phyloP scores from a whole-genome alignment of 2,888 invertebrate species.

The Clivina fossor region DNA sequence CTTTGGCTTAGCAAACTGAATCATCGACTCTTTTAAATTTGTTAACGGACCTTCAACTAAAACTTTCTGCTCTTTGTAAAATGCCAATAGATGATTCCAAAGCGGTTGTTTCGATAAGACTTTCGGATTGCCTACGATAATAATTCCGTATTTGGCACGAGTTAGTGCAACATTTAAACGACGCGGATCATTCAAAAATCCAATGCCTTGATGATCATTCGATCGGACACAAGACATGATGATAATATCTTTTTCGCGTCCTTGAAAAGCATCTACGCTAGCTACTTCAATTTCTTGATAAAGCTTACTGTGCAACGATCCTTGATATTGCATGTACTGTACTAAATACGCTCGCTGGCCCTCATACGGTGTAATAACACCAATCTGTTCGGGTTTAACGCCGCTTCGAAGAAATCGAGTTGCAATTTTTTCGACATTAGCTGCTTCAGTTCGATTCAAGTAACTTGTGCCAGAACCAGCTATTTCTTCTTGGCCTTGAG shows the following conservation, averaged over 20 bases:
- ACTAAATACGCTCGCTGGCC: conserved; percentile 97
- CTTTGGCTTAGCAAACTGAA: conserved; percentile 96
- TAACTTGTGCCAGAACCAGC: conserved; percentile 98
- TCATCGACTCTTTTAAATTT: conserved; percentile 93
- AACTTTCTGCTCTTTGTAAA: conserved; percentile 96
- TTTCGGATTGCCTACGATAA: conserved; percentile 98
- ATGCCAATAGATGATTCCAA: conserved; percentile 96
- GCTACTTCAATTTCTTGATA: conserved; percentile 99
- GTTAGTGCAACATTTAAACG: conserved; percentile 97
- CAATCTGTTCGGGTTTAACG: conserved; percentile 96
- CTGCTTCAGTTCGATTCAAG: conserved; percentile 96
- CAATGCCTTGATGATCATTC: conserved; percentile 98
- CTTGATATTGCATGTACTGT: conserved; percentile 99
- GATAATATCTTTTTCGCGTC: conserved; percentile 98
- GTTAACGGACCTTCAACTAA: conserved; percentile 97
- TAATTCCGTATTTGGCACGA: conserved; percentile 94
- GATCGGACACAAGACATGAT: conserved; percentile 99
- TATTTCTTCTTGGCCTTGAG: conserved; percentile 98
- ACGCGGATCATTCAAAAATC: conserved; percentile 96
- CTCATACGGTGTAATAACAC: conserved; percentile 98
- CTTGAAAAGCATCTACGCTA: conserved; percentile 99
- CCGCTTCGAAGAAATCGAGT: conserved; percentile 93
- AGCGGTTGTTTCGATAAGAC: conserved; percentile 97
- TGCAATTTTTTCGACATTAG: conserved; percentile 97
- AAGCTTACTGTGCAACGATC: conserved; percentile 91